Evolutionary conservation across 2,888 invertebrate species (phyloP), one percentile per base, ranked within the genome.

Genomic region (Smittia aterrima): DNA sequence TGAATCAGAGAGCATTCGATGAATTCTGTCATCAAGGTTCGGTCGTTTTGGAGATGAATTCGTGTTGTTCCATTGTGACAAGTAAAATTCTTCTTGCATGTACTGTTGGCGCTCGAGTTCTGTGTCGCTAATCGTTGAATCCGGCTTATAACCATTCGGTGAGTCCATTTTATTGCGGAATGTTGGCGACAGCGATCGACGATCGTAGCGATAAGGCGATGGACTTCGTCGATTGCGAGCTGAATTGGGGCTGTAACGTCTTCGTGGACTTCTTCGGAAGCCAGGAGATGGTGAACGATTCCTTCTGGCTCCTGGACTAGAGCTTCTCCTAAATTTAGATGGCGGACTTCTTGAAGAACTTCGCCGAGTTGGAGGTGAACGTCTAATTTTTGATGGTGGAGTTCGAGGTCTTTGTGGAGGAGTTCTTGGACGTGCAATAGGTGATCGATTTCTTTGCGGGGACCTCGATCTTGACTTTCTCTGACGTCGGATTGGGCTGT

Each of bases 61-160:
- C 22, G 47, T 6, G 22, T 24, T 58, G 58, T 68, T 68, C 68
- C 68, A 68, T 47, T 40, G 58, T 13, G 20, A 24, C 2, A 22
- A 25, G 25, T 68, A 68, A 24, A 22, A 68, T 7, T 68, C 68
- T 24, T 22, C 47, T 71, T 41, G 18, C 53, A 71, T 47, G 13
- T 54, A 27, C 24, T 58, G 58, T 16, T 58, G 54, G 11, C 71
- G 54, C 22, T 71, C 71, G 1, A 71, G 38, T 22, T 71, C 71
- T 2, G 71, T 71, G 32, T 71, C 71, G 38, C 71, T 71, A 20
- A 71, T 71, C 16, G 71, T 71, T 9, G 71, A 71, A 58, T 71
- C 71, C 20, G 71, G 58, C n/a, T 58, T 32, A 7, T 71, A 54
- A 9, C 58, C 58, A 32, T 18, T 58, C 20, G 71, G 71, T 22